Base-by-base conservation (phyloP, 2,113 vertebrate species). In the Ammodytes dubius region DNA sequence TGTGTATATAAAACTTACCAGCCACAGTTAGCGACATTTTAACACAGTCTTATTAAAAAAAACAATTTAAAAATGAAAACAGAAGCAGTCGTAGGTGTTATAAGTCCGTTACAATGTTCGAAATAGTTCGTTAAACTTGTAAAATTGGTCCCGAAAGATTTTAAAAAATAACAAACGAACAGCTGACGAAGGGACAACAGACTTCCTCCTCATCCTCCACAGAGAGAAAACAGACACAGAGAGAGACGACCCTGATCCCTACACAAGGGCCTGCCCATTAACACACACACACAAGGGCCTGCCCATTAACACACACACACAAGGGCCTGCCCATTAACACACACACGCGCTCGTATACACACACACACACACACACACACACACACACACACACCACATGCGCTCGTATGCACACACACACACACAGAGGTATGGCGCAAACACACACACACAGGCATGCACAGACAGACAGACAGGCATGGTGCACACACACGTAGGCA, bases 1-100 rank as follows among this genome's bases (percentile, higher is more conserved):
- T 27, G 27, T 11, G 59, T 1, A 64, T 7, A 7, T 0, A 5
- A 5, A 74, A 90, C 93, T 92, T 73, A 94, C 93, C 93, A 4
- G 74, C 84, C 43, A 91, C 77, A 11, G 88, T 90, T 0, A 94
- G 84, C 65, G 89, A 85, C 93, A 94, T 93, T 71, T 74, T 79
- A 60, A 1, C 13, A 43, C 0, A 14, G 37, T 58, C 37, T 35
- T 43, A 11, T 60, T 49, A 50, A 39, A 78, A 67, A 39, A 3
- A 15, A 2, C 0, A 9, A 10, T 0, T 7, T 15, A 1, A 5
- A 9, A 15, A 12, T 63, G 0, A 6, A 45, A 57, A 0, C 15
- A 13, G 71, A 50, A 45, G 70, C 42, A 0, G 70, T 57, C 35
- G 54, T 0, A 0, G 68, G 8, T 64, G 37, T 8, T 45, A 17